Percentiles rank a stretch among this genome's conserved stretches.
phyloP scores from a whole-genome alignment of 2,797 vertebrate genomes.

The Sus cebifrons region DNA sequence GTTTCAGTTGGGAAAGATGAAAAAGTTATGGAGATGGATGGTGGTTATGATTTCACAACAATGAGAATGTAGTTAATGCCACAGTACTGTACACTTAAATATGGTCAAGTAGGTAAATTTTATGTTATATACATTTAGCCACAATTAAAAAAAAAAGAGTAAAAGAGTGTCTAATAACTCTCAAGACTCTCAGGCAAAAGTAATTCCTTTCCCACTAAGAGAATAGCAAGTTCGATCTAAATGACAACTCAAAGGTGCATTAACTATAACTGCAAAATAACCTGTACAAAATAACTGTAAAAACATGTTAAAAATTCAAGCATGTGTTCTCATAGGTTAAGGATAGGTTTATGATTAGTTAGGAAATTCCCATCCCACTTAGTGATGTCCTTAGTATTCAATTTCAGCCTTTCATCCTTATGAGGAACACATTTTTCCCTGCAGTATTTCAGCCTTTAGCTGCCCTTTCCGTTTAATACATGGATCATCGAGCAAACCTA shows the following conservation, averaged over 20 bases:
- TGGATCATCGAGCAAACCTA: not conserved
- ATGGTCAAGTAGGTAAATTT: not conserved
- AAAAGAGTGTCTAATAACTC: not conserved
- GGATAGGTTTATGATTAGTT: slow-evolving; percentile 3
- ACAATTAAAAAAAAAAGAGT: not conserved
- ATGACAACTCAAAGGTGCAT: not conserved
- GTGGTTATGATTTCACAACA: not conserved
- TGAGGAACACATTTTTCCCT: not conserved
- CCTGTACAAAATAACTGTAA: not conserved
- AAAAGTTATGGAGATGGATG: not conserved
- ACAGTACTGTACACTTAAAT: not conserved
- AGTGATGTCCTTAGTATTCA: not conserved
- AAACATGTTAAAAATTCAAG: not conserved
- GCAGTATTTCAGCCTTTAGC: not conserved
- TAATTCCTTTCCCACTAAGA: not conserved
- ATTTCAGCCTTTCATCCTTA: slow-evolving; percentile 28
- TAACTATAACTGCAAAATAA: not conserved
- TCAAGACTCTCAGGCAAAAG: not conserved
- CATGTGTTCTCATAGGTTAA: not conserved
- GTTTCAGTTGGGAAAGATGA: not conserved
- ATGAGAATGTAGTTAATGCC: not conserved
- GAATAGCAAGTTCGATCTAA: slow-evolving; percentile 2
- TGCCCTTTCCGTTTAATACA: not conserved
- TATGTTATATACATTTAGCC: not conserved
- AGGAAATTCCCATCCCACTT: not conserved